Evolutionary conservation across 1,140 invertebrate species (phyloP), one percentile per base, ranked within the genome.

Genomic region (Trachymyrmex cornetzi): DNA sequence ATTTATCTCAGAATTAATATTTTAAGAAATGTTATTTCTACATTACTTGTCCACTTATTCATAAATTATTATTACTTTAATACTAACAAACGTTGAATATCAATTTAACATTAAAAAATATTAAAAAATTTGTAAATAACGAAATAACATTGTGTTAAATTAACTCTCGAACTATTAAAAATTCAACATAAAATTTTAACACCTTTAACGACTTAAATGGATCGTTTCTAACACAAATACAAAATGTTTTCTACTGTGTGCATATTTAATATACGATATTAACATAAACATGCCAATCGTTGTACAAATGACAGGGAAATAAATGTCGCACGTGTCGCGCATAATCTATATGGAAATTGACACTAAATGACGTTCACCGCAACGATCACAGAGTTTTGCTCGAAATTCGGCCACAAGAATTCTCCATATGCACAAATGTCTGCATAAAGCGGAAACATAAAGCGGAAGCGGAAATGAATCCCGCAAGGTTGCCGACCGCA

Each of bases 381-480:
- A 84, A 61, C 80, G 66, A 48, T 84, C 69, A 50, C n/a, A 14
- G 55, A 48, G 38, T 34, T 84, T 19, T 16, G 9, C 22, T 44
- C 38, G 12, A 57, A 74, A 72, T 59, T 74, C 34, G 80, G 53
- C 75, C 75, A 53, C 77, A 59, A 66, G 77, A 38, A 57, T 91
- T 93, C 93, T 91, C 92, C 91, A 92, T 90, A 92, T 90, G 93
- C 89, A 91, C 91, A 92, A 94, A 93, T 92, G 86, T 85, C 87
- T 72, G 89, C 88, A 89, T 89, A 92, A 93, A 91, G 48, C 84
- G 87, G 85, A 77, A 92, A 90, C 90, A 89, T 90, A 93, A 93
- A 91, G 77, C 84, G 87, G 85, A 75, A 92, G 88, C 90, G 77
- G 66, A 89, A 89, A 91, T 89, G 90, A 86, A 91, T 85, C 86